Base-by-base conservation (phyloP, 2,797 vertebrate species). In the Calcarius lapponicus region DNA sequence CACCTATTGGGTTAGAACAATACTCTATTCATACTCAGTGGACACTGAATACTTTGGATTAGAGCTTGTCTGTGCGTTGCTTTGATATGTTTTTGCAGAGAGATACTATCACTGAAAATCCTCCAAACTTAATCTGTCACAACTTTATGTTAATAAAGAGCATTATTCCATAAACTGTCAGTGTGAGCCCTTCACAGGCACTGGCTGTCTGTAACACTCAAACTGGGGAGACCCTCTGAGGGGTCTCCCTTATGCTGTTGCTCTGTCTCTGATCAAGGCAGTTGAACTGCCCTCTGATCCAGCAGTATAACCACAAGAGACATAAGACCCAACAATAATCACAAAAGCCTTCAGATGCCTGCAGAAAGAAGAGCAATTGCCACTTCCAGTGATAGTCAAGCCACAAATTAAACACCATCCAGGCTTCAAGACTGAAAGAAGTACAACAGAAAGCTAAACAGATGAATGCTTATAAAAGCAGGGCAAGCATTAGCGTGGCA, bases 261-360 rank as follows among this genome's bases (percentile, higher is more conserved):
- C n/a, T 38, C 47, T 76, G 47, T 40, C 17, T 50, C 40, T 70
- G 48, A 62, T 54, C 17, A 70, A 62, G 29, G 18, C 65, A 40
- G 48, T 25, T 0, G 0, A 70, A 62, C 31, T 0, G 0, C 25
- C 9, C 34, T 48, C 42, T 0, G 0, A 86, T 17, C 31, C 65
- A 40, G 83, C 64, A 45, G 25, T 34, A 40, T 12, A 47, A 47
- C 11, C 56, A 54, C 21, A 47, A 54, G 25, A 48, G 42, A 26
- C 14, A 4, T 10, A 48, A 56, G 25, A 54, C n/a, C 20, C 42
- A 70, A 34, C 17, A 78, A 40, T 26, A 93, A 84, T 42, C 17
- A 3, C 34, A 74, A 73, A 21, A 85, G 36, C 73, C 4, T 80
- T 69, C 60, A 50, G 29, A 42, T 20, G 13, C 47, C n/a, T 66